Base-by-base conservation (phyloP, 2,797 vertebrate species). In the Pogoniulus pusillus region DNA sequence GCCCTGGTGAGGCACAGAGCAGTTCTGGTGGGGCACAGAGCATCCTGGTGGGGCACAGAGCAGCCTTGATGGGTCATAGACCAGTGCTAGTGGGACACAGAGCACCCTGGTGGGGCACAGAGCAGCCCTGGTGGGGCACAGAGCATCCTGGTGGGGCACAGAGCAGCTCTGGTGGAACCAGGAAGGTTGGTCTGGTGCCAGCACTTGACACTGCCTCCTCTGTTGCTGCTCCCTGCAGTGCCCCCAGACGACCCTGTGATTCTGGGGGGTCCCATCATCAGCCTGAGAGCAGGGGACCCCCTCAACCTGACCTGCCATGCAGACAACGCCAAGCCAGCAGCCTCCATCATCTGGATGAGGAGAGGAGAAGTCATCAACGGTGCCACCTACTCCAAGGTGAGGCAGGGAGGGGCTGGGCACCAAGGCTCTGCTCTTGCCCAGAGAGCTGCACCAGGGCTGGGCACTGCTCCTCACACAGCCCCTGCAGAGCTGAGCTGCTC, bases 331-430 rank as follows among this genome's bases (percentile, higher is more conserved):
- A 99, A 99, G 93, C 99, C 99, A 1, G 98, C 99, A 0, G 99
- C 99, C 49, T 99, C 99, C 73, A 99, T 99, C 97, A 98, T 99
- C 96, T 99, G 99, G 99, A 98, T 99, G 92, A 91, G 98, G 65
- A 98, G 98, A 24, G 98, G 98, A 93, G 98, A 99, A 91, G 98
- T 99, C 93, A 98, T 99, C 76, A 99, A 99, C 0, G 99, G 99
- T 91, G 99, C 99, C 95, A 99, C 98, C 95, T 99, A 99, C 97
- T 99, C 98, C 96, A 99, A 99, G 98, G 99, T 99, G 98, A 98
- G 98, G 94, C 60, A 19, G 53, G 32, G 29, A 2, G 27, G 55
- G 39, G 23, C 55, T 12, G 24, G 10, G 16, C 13, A 24, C 24
- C 9, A 15, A 12, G 8, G 10, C 43, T 13, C 16, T 41, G 58